Evolutionary conservation across 2,113 vertebrate species (phyloP), one percentile per base, ranked within the genome.

Genomic region (Catharus fuscescens): DNA sequence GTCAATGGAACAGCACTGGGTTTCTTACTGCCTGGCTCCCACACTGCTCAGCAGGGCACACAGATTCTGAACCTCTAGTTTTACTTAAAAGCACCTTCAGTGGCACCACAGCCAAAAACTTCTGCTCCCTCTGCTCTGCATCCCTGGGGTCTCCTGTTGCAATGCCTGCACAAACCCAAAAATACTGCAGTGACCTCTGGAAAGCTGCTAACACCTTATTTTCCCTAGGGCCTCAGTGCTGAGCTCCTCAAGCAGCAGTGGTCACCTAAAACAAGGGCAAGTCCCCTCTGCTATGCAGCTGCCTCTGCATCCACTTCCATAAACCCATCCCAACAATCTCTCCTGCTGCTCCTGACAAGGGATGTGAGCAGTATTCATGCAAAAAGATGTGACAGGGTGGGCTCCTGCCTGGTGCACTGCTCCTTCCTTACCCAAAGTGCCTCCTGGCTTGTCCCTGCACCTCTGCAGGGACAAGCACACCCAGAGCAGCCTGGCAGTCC

Each of bases 181-280:
- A 32, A 25, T 26, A 20, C 57, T 76, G 36, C 40, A 57, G 59
- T 1, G 5, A 47, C 44, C 54, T 67, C 19, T 9, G 9, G 50
- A 67, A 73, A 80, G 45, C 29, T 74, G 44, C 12, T 40, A 87
- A 67, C 40, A 54, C 32, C 10, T 54, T 14, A 6, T 76, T 65
- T 80, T 65, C n/a, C 17, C 54, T 26, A 32, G 0, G 1, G 18
- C 32, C 18, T 40, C 0, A 0, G n/a, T 85, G 24, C 45, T 80
- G 79, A 91, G 25, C 62, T 71, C 56, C 50, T 57, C 23, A 23
- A 91, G 50, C 28, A 65, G n/a, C 64, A 88, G 8, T 1, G 5
- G 45, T 45, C 76, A 80, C 38, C 26, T 8, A 19, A 53, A 83
- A 91, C 0, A 0, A 32, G 13, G 26, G 10, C n/a, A 61, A 5